Conservation (phyloP, 2,888 invertebrate species). For the Lasioglossum calceatum region DNA sequence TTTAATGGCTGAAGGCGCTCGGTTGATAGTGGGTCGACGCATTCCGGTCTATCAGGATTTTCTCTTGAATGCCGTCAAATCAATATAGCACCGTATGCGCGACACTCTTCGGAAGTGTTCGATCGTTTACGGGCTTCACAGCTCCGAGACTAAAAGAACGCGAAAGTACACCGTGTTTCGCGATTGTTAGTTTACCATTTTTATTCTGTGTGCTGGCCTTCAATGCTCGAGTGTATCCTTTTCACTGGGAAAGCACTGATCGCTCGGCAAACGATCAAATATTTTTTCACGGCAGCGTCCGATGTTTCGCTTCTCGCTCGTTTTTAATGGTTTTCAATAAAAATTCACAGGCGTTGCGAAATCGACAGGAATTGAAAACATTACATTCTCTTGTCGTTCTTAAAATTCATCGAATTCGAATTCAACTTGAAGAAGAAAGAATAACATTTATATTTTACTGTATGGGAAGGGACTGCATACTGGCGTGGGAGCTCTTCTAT, state of each 20-base stretch:
- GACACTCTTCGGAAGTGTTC: neutral
- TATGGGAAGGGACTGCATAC: neutral
- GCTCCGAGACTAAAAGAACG: neutral
- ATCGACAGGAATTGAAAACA: neutral
- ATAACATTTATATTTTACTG: neutral
- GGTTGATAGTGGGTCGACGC: conserved; percentile 37
- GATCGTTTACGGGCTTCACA: neutral
- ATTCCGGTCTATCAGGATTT: conserved; percentile 9
- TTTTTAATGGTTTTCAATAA: neutral
- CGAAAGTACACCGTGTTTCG: neutral
- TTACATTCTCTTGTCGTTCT: no score
- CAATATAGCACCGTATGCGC: conserved; percentile 3
- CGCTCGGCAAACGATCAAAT: neutral
- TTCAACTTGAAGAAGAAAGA: neutral
- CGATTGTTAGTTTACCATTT: conserved; percentile 1
- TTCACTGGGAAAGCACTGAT: neutral
- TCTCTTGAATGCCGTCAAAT: conserved; percentile 10
- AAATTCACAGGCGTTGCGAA: neutral
- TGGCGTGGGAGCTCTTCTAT: neutral
- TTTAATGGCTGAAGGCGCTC: conserved; percentile 1
- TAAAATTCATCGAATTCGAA: neutral
- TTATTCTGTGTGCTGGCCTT: neutral
- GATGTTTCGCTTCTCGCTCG: neutral
- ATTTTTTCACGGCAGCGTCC: neutral
- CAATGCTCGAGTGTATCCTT: neutral